Base-by-base conservation (phyloP, 2,797 vertebrate species). In the Gadopsis bispinosus region DNA sequence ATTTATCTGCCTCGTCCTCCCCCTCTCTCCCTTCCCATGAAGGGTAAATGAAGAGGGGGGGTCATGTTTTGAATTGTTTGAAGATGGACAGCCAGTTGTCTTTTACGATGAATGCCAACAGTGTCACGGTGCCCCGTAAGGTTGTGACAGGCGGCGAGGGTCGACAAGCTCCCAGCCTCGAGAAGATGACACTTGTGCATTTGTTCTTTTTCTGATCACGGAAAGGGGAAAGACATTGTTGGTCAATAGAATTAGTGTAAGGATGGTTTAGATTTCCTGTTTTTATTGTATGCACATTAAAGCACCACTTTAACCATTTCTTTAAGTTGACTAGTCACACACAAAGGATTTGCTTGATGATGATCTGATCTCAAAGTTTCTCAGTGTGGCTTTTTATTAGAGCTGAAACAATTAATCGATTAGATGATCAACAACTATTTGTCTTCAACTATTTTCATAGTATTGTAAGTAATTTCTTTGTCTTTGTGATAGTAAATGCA, bases 11-110 rank as follows among this genome's bases (percentile, higher is more conserved):
- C 61, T 64, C 3, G 9, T 74, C 43, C 73, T 63, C 11, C 33
- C 47, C 19, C 33, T 22, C 71, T 60, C 10, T 19, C 48, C 13
- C 43, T 41, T 5, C 59, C 26, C 50, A 62, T 26, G 26, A 26
- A 26, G 26, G 26, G 26, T 26, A 26, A 1, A 26, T 26, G 26
- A 26, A 26, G 26, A 26, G 26, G 26, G 26, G 26, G 26, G 26
- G 26, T 84, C 87, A 45, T 91, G 89, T 91, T 92, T 90, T 84
- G 84, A 89, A 91, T 92, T 88, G 87, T 92, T 94, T 90, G 81
- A 91, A 84, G 86, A 92, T 83, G 79, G 85, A 88, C 83, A 83
- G 80, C 90, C 91, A 91, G 90, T 94, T 94, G 91, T 94, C 90
- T 87, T 91, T 88, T 87, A 90, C 80, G 53, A 88, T 88, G 87